Base-by-base conservation (phyloP, 2,113 vertebrate species). In the Zapornia atra region DNA sequence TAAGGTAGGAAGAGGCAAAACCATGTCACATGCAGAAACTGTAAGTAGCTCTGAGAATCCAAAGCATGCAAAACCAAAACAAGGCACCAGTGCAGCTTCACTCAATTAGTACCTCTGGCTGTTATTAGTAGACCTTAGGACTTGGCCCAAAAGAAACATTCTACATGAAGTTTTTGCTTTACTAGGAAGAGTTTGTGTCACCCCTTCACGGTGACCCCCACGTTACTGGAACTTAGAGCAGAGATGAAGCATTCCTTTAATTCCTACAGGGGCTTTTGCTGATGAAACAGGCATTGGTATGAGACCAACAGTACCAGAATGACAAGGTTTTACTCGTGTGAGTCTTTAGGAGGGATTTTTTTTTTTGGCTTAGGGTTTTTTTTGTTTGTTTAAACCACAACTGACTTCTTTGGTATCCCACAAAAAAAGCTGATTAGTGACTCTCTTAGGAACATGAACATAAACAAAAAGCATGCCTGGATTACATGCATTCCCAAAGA, bases 391-490 rank as follows among this genome's bases (percentile, higher is more conserved):
- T 65, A 28, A 64, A 93, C 70, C 73, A 46, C 42, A 84, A 57
- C 44, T 50, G 90, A 72, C 44, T 28, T 26, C 90, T 92, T 88
- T 76, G 72, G 48, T 38, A 83, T 48, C 51, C 31, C 86, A 81
- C 82, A 38, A 48, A 38, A 93, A 93, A 56, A 81, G 22, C 42
- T 81, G 72, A 80, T 82, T 70, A 10, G 36, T 51, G 81, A 84
- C 20, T 84, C 50, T 84, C 65, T 90, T 50, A 40, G 15, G 61
- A 82, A 90, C 18, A 38, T 40, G 66, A 82, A 89, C 24, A 48
- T 51, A 63, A 94, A 93, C 20, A 71, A 92, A 96, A 95, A 89
- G 81, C 96, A 96, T 97, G 94, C 92, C 48, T 82, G 78, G 86
- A 79, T 89, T 86, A 86, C 91, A 84, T 95, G 96, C 91, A 94